Evolutionary conservation across 2,888 invertebrate species (phyloP).

Genomic region (Barypeithes pellucidus): DNA sequence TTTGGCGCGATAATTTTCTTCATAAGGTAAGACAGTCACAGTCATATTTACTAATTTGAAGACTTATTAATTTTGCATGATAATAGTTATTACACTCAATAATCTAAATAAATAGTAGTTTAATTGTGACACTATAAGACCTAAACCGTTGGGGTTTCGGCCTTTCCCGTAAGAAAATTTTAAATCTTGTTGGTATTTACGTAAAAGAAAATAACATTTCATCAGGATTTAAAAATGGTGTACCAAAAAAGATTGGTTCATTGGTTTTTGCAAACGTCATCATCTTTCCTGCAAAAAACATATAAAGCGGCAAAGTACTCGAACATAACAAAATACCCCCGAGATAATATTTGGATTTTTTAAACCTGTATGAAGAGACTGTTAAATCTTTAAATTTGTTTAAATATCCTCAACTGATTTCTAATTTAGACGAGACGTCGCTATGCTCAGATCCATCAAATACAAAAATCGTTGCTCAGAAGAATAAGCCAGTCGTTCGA

Average conservation of each 20-base stretch:
- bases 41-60: neutral
- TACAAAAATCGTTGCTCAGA: too few relatives aligned
- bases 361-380: too few relatives aligned
- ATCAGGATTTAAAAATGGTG: constrained; percentile 32
- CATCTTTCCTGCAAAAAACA: constrained; percentile 32
- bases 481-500: constrained; percentile 21
- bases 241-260: constrained; percentile 34
- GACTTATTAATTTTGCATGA: neutral
- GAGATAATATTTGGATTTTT: constrained; percentile 33
- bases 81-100: neutral
- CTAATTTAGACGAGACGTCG: constrained; percentile 32
- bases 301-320: constrained; percentile 37
- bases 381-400: too few relatives aligned
- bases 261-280: constrained; percentile 33
- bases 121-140: neutral
- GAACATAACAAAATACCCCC: constrained; percentile 31
- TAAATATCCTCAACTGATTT: constrained; percentile 20
- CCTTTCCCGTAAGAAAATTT: neutral
- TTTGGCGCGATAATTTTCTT: too few relatives aligned
- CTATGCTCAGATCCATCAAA: constrained; percentile 31
- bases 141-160: constrained; percentile 1
- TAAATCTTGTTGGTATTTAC: constrained; percentile 1
- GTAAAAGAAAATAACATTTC: constrained; percentile 32
- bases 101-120: neutral
- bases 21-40: neutral